Evolutionary conservation across 2,888 invertebrate species (phyloP).

Genomic region (Microplitis manilae): DNA sequence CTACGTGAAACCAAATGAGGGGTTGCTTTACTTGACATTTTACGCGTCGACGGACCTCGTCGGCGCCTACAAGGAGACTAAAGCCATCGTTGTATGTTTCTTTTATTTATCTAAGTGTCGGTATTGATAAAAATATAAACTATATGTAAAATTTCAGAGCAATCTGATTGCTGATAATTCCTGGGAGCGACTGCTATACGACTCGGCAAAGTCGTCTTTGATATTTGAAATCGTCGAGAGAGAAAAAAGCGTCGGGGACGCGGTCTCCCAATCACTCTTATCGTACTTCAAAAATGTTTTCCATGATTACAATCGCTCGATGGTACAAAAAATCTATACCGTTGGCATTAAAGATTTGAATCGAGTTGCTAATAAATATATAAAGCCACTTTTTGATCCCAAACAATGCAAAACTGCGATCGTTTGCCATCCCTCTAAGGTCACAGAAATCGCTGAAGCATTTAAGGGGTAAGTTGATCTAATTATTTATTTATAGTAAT

Average conservation of each 20-base stretch:
- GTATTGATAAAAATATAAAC: too few species aligned
- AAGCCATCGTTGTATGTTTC: conserved; percentile 78
- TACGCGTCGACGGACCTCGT: conserved; percentile 85
- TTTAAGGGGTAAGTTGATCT: conserved; percentile 77
- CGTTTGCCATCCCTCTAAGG: conserved; percentile 85
- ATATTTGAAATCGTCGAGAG: conserved; percentile 88
- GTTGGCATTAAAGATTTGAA: conserved; percentile 79
- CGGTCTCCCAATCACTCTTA: conserved; percentile 81
- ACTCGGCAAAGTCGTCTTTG: conserved; percentile 89
- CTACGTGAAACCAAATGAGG: conserved; percentile 78
- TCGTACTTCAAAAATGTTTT: conserved; percentile 81
- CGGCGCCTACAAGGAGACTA: conserved; percentile 85
- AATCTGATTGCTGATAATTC: conserved; percentile 76
- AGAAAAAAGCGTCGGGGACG: conserved; percentile 84
- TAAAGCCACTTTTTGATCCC: conserved; percentile 79
- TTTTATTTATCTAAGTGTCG: too few species aligned
- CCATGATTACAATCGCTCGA: conserved; percentile 79
- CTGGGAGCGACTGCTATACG: conserved; percentile 84
- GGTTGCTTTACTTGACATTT: conserved; percentile 81
- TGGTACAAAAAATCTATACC: conserved; percentile 78
- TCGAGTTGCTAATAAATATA: conserved; percentile 81
- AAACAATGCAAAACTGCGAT: conserved; percentile 78
- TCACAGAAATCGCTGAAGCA: conserved; percentile 77
- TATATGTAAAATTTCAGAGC: conserved; percentile 71
- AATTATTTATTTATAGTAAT: conserved; percentile 9